A percentile compares a stretch with the other conserved stretches of the same genome.
Conservation (phyloP, 2,797 vertebrate genomes). For the Philypnodon macrostomus region DNA sequence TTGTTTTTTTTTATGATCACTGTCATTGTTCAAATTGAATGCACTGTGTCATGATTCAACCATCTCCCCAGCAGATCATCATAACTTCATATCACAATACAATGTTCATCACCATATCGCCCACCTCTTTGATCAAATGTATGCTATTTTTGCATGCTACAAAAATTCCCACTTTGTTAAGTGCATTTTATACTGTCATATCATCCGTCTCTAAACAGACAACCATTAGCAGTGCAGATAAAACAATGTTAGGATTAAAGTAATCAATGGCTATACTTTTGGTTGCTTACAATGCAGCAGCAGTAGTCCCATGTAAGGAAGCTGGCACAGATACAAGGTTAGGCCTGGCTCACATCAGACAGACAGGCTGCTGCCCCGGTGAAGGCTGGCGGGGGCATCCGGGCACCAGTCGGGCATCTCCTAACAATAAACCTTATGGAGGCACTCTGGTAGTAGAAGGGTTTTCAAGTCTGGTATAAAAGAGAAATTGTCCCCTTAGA, state of each 20-base stretch:
- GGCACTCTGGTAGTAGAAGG: slow-evolving; percentile 3
- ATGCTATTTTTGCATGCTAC: too few species aligned
- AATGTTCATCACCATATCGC: background rate
- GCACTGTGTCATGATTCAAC: too few species aligned
- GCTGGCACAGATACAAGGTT: slow-evolving; percentile 24
- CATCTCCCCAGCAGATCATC: too few species aligned
- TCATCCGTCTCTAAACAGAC: background rate
- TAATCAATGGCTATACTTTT: slow-evolving; percentile 35
- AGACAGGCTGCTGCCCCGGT: slow-evolving; percentile 33
- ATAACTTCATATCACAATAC: too few species aligned
- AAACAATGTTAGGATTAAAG: slow-evolving; percentile 30
- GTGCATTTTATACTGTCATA: background rate
- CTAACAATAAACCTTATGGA: slow-evolving; percentile 14
- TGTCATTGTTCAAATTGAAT: too few species aligned
- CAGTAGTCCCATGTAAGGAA: slow-evolving; percentile 45
- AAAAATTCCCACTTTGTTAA: too few species aligned
- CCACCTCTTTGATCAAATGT: too few species aligned
- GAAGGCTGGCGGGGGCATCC: slow-evolving; percentile 38
- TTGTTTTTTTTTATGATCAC: too few species aligned
- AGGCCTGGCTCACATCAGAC: slow-evolving; percentile 50
- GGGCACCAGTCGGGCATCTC: slow-evolving; percentile 53
- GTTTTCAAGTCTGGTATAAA: too few species aligned
- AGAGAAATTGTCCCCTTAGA: too few species aligned
- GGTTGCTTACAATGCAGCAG: slow-evolving; percentile 17
- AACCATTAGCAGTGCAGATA: slow-evolving; percentile 18